These are phyloP conservation scores for Clarias laeviceps DNA, from an alignment of 2,797 vertebrate genomes.

Conservation along the genomic window DNA sequence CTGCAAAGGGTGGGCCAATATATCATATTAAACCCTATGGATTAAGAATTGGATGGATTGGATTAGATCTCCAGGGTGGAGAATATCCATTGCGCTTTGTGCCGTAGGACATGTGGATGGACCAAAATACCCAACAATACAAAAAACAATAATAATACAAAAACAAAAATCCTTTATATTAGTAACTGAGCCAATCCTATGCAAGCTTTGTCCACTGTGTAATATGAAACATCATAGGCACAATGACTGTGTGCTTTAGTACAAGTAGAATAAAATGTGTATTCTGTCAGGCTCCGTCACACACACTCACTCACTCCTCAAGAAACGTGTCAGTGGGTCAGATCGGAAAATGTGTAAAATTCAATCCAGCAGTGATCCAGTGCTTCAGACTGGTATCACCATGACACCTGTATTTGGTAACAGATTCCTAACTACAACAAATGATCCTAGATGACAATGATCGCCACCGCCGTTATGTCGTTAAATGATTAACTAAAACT, in stretches of 20 bases:
- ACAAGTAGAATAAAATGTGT: neutral
- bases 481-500: neutral
- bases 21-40: too few relatives aligned
- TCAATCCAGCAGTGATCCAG: neutral
- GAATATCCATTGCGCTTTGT: too few relatives aligned
- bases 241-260: neutral
- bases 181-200: too few relatives aligned
- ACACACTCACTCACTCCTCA: neutral
- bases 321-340: neutral
- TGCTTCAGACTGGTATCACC: neutral
- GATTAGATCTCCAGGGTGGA: too few relatives aligned
- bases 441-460: neutral
- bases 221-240: neutral
- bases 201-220: neutral
- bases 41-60: too few relatives aligned
- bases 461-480: too few relatives aligned
- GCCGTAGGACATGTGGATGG: too few relatives aligned
- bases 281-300: neutral
- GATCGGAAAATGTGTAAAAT: neutral
- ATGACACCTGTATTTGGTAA: neutral
- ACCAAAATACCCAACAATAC: too few relatives aligned
- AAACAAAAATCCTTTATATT: neutral
- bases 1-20: too few relatives aligned
- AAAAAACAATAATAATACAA: too few relatives aligned
- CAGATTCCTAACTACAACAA: neutral